Percentiles rank a stretch among this genome's conserved stretches.
These are phyloP conservation scores for Philonicus albiceps DNA, from an alignment of 2,888 invertebrate genomes.

Conservation along the genomic window DNA sequence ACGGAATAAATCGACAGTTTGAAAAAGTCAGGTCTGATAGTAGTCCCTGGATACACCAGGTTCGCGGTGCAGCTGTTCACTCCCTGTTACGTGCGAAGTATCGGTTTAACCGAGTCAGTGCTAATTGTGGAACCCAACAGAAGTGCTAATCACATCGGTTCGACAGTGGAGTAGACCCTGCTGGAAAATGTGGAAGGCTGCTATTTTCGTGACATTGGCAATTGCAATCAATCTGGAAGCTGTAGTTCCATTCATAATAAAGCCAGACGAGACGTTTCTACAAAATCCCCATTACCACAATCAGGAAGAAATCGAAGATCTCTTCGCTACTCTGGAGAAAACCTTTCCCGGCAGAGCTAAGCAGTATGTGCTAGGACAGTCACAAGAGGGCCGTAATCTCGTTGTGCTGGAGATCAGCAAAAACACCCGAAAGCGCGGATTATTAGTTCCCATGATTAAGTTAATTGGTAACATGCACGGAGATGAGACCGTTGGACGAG, in stretches of 20 bases:
- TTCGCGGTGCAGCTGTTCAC: background rate
- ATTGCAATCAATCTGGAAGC: background rate
- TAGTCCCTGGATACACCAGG: background rate
- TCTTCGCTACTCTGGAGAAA: slow-evolving; percentile 70
- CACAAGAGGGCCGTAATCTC: slow-evolving; percentile 81
- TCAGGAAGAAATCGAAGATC: slow-evolving; percentile 74
- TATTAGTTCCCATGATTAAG: slow-evolving; percentile 87
- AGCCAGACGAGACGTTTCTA: slow-evolving; percentile 68
- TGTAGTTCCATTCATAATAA: background rate
- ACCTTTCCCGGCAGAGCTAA: slow-evolving; percentile 75
- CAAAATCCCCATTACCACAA: slow-evolving; percentile 71
- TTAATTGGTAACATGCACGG: slow-evolving; percentile 98
- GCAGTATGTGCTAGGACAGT: slow-evolving; percentile 82
- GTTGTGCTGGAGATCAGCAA: slow-evolving; percentile 76
- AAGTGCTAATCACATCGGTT: background rate
- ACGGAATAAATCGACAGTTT: background rate
- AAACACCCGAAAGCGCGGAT: slow-evolving; percentile 68
- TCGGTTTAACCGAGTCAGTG: background rate
- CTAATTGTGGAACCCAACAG: background rate
- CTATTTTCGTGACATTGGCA: background rate
- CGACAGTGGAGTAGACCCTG: background rate
- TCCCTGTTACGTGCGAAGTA: background rate
- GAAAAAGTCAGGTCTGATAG: background rate
- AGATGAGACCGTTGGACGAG: slow-evolving; percentile 88
- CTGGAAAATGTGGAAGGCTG: background rate